These are phyloP conservation scores for Epirrhoe tristata DNA, from an alignment of 2,888 invertebrate genomes.

Conservation along the genomic window DNA sequence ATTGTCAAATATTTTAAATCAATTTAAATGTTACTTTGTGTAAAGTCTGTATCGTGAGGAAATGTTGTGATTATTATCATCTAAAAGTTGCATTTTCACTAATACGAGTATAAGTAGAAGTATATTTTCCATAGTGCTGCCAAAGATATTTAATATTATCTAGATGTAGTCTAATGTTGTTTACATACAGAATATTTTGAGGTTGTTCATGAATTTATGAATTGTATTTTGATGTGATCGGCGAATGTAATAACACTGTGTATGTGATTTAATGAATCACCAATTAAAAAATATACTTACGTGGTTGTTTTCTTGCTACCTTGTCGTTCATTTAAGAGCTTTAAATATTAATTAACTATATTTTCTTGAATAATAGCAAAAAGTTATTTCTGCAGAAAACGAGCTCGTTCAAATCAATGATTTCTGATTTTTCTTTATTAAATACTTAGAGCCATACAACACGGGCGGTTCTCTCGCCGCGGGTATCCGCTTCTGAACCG, in stretches of 20 bases:
- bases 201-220: conserved; percentile 80
- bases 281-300: conserved; percentile 62
- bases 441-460: no score
- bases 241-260: conserved; percentile 76
- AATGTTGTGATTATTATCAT: conserved; percentile 82
- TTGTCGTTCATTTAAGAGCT: conserved; percentile 4
- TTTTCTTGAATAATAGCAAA: no score
- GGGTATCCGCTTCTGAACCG: no score
- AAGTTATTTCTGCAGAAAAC: no score
- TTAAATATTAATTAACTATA: no score
- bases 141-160: conserved; percentile 81
- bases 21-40: conserved; percentile 64
- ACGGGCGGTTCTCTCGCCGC: no score
- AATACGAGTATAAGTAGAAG: conserved; percentile 78
- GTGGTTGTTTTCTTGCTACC: neutral
- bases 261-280: conserved; percentile 76
- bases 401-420: no score
- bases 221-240: conserved; percentile 79
- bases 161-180: conserved; percentile 80
- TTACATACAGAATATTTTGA: conserved; percentile 80
- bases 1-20: conserved; percentile 64
- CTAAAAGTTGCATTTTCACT: conserved; percentile 83
- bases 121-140: conserved; percentile 86
- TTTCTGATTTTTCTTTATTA: no score
- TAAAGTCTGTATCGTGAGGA: conserved; percentile 75